Conservation (phyloP, 2,113 vertebrate species). For the Heliornis fulica region DNA sequence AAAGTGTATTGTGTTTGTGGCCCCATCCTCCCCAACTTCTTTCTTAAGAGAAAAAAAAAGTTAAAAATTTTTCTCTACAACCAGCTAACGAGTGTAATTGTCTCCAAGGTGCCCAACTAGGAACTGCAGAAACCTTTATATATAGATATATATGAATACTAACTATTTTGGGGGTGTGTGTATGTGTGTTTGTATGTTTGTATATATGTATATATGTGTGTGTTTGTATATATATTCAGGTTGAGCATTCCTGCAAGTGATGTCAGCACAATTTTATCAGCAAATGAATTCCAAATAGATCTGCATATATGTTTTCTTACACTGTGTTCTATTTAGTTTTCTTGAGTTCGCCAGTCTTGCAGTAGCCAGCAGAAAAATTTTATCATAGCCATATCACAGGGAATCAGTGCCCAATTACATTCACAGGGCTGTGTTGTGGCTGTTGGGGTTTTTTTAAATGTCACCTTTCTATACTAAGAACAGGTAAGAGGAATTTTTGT, state of each 20-base stretch:
- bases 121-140: neutral
- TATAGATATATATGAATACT: no score
- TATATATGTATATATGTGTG: neutral
- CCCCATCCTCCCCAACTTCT: fast-evolving
- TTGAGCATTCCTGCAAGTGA: neutral
- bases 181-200: no score
- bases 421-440: fast-evolving
- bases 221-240: neutral
- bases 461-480: neutral
- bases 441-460: neutral
- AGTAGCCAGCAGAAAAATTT: neutral
- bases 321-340: neutral
- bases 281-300: neutral
- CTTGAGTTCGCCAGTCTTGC: neutral
- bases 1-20: neutral
- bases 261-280: neutral
- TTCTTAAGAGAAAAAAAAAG: neutral
- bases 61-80: neutral
- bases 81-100: neutral
- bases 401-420: neutral
- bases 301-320: neutral
- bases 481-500: neutral
- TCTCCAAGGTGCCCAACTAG: neutral
- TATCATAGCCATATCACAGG: neutral
- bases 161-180: no score